Base-by-base conservation (phyloP, 2,797 vertebrate genomes). In the Thunnus albacares region DNA sequence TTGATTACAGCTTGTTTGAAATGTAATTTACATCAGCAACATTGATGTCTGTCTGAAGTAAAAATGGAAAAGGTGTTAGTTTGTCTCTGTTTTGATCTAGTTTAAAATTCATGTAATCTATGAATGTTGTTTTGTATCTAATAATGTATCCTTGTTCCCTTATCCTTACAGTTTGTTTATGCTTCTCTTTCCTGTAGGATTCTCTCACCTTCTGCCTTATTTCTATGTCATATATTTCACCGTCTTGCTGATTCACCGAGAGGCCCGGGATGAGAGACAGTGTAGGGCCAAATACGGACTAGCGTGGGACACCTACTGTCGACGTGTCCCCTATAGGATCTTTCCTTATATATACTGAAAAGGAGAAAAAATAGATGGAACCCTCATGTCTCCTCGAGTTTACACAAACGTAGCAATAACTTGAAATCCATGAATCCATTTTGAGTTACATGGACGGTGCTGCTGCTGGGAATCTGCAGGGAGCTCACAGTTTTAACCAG, bases 211-310 rank as follows among this genome's bases (percentile, higher is more conserved):
- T 20, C 89, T 98, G 67, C 97, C 97, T 14, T 98, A 98, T 79
- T 98, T 98, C 92, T 98, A 98, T 0, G 58, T 97, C 51, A 76
- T 95, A 71, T 98, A 98, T 88, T 98, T 98, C 88, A 93, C 95
- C 2, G 17, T 92, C 2, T 75, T 98, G 86, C 91, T 98, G 88
- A 91, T 97, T 74, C 97, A 98, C 77, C 92, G 97, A 0, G 97
- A 98, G 87, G 96, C 92, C 26, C 93, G 97, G 0, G 97, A 98
- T 0, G 97, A 98, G 89, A 95, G 89, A 71, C 97, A 97, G 41
- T 98, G 97, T 59, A 84, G 92, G 80, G 90, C 89, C 62, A 98
- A 98, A 74, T 98, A 98, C 0, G 97, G 97, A 24, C 87, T 95
- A 0, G 97, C 97, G 0, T 98, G 97, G 97, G 95, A 95, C 1